These are phyloP conservation scores for Venusia cambrica DNA, from an alignment of 2,888 invertebrate species.

Conservation along the genomic window DNA sequence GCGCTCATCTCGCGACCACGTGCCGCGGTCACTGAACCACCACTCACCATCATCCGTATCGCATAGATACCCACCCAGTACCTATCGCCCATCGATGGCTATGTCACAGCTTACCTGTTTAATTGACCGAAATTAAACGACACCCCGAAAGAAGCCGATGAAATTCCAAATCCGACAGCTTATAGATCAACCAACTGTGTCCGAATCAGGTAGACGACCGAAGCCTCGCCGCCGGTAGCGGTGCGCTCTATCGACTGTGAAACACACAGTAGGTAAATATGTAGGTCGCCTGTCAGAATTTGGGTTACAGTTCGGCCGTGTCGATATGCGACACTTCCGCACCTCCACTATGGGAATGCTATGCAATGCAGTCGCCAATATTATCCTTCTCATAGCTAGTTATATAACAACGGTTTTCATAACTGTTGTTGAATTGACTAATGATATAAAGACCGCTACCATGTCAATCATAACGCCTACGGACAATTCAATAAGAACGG, in stretches of 20 bases:
- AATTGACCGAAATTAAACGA: conserved; percentile 27
- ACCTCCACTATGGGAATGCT: conserved; percentile 58
- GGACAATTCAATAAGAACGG: conserved; percentile 4
- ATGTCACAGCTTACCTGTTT: conserved; percentile 21
- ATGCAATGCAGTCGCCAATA: conserved; percentile 64
- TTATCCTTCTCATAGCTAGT: conserved; percentile 49
- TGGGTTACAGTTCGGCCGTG: conserved; percentile 75
- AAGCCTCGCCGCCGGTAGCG: conserved; percentile 44
- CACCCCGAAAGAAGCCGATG: conserved; percentile 25
- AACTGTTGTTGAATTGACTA: conserved; percentile 45
- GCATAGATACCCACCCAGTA: conserved; percentile 27
- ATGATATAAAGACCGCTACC: conserved; percentile 29
- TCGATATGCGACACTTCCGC: conserved; percentile 74
- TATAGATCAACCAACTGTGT: conserved; percentile 44
- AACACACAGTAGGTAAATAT: conserved; percentile 58
- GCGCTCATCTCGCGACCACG: conserved; percentile 79
- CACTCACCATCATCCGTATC: conserved; percentile 38
- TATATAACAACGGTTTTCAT: conserved; percentile 49
- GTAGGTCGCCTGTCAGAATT: conserved; percentile 76
- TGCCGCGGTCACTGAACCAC: conserved; percentile 75
- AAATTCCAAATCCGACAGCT: conserved; percentile 27
- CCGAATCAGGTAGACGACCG: conserved; percentile 35
- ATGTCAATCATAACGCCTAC: conserved; percentile 10
- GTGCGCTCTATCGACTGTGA: conserved; percentile 55
- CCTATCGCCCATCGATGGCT: conserved; percentile 22